Evolutionary conservation across 2,113 vertebrate genomes (phyloP).

Genomic region (Poeciliopsis retropinna): DNA sequence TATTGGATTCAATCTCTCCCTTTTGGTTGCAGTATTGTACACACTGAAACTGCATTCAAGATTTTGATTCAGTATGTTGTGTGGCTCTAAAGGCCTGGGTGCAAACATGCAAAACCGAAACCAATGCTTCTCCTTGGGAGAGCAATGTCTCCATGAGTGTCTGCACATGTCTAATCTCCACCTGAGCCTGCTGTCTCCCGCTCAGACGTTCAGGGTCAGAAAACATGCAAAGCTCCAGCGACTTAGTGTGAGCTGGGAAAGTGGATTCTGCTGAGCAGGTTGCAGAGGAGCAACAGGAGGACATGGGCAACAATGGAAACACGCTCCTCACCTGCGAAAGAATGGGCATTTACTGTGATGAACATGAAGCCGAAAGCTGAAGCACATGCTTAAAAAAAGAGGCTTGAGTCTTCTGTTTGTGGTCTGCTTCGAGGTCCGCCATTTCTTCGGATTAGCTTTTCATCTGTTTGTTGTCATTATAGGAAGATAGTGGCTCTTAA

Average conservation of each 20-base stretch:
- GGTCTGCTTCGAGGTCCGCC: not conserved
- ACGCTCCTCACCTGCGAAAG: not conserved
- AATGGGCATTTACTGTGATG: not conserved
- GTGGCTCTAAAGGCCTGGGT: not conserved
- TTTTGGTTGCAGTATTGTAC: no score
- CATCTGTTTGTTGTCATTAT: not conserved
- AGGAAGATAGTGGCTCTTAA: conserved; percentile 3
- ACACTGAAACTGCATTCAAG: no score
- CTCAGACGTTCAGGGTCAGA: conserved; percentile 61
- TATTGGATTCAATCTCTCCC: no score
- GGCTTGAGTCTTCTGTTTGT: no score
- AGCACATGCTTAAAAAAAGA: conserved; percentile 1
- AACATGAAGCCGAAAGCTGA: not conserved
- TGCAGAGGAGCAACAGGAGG: conserved; percentile 31
- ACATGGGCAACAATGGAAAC: conserved; percentile 16
- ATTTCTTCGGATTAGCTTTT: conserved; percentile 8
- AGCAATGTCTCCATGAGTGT: conserved; percentile 16
- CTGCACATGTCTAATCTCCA: conserved; percentile 59
- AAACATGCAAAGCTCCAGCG: conserved; percentile 69
- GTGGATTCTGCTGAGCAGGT: conserved; percentile 65
- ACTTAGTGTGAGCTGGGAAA: conserved; percentile 72
- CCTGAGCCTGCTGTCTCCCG: conserved; percentile 53
- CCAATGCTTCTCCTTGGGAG: not conserved
- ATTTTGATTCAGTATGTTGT: no score
- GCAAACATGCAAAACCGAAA: not conserved